phyloP scores from a whole-genome alignment of 2,888 invertebrate species.

The Tolmerus cingulatus region DNA sequence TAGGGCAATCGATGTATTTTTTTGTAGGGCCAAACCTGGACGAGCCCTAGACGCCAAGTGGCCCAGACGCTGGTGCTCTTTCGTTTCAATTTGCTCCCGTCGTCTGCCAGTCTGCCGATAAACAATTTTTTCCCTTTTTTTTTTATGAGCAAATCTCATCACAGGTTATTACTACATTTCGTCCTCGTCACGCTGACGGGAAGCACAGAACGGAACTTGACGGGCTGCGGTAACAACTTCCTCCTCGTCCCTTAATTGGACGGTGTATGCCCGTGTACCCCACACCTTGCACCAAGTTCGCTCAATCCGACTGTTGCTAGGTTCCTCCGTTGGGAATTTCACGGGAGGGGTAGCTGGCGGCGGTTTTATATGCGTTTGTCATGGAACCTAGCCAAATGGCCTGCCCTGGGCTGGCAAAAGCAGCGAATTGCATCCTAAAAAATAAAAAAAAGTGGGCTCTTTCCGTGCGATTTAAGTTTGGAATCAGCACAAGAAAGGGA shows the following conservation, averaged over 20 bases:
- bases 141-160: not conserved
- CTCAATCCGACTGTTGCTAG: not conserved
- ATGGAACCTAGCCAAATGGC: not conserved
- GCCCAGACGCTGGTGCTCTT: not conserved
- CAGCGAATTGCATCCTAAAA: not conserved
- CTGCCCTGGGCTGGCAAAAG: not conserved
- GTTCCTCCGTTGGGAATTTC: not conserved
- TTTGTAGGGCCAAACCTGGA: not conserved
- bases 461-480: not conserved
- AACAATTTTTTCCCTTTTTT: not conserved
- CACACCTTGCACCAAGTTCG: not conserved
- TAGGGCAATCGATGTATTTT: constrained; percentile 7
- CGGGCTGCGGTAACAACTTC: not conserved
- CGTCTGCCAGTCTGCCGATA: not conserved
- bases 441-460: not conserved
- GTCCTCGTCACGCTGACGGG: not conserved
- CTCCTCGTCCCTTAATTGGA: not conserved
- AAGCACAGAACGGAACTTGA: not conserved
- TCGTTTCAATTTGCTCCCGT: not conserved
- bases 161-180: not conserved
- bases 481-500: not conserved
- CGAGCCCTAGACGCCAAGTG: not conserved
- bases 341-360: not conserved
- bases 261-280: not conserved
- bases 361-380: not conserved